Conservation (phyloP, 2,113 vertebrate species). For the Ellobius talpinus region DNA sequence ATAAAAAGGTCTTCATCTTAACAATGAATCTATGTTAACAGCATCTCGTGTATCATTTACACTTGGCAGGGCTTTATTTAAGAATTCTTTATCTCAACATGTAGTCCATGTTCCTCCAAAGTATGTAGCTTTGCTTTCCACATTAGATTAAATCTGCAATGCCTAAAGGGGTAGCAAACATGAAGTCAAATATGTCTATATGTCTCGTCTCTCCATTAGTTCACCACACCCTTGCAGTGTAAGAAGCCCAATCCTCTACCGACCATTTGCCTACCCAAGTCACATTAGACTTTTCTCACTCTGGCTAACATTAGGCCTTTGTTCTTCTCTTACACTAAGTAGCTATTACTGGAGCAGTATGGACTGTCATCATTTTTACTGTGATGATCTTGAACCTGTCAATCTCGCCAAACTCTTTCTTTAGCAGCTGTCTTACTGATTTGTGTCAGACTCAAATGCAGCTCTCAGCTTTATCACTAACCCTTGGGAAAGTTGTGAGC, state of each 20-base stretch:
- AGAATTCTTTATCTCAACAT: neutral
- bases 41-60: neutral
- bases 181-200: neutral
- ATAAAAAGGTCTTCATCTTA: constrained; percentile 8
- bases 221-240: neutral
- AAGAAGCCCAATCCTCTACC: neutral
- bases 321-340: constrained; percentile 16
- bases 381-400: neutral
- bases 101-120: neutral
- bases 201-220: neutral
- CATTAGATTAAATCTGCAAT: neutral
- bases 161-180: constrained; percentile 9
- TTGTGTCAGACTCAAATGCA: neutral
- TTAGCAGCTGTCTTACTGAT: constrained; percentile 33
- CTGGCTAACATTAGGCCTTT: neutral
- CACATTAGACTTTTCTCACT: neutral
- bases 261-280: neutral
- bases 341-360: neutral
- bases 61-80: constrained; percentile 21
- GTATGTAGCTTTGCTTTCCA: neutral
- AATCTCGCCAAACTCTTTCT: constrained; percentile 27
- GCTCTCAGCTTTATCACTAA: neutral
- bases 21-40: neutral
- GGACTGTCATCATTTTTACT: neutral
- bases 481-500: neutral